These are phyloP conservation scores for Anguilla rostrata DNA, from an alignment of 2,113 vertebrate genomes.

Conservation along the genomic window DNA sequence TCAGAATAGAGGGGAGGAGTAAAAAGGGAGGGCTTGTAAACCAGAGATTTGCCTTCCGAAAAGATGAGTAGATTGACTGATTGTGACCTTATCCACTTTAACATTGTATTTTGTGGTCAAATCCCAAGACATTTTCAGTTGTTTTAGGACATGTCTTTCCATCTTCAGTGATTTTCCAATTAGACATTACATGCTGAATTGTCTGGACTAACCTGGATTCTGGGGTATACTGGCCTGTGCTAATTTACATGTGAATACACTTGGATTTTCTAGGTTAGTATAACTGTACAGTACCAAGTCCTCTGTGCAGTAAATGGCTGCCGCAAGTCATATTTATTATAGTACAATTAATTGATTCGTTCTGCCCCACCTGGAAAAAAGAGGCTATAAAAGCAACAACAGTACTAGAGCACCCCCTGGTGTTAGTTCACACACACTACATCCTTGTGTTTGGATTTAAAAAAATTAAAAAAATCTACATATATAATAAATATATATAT, in stretches of 20 bases:
- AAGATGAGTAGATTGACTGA: not conserved
- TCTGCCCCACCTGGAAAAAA: slow-evolving; percentile 35
- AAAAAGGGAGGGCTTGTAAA: slow-evolving; percentile 41
- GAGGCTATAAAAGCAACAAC: slow-evolving; percentile 52
- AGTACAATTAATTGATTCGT: slow-evolving; percentile 15
- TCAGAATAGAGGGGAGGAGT: slow-evolving; percentile 60
- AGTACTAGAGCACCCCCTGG: slow-evolving; percentile 65
- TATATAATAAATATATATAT: no score
- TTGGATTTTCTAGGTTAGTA: not conserved
- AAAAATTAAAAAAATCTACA: not conserved
- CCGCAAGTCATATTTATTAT: not conserved
- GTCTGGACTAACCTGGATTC: no score
- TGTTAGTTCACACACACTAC: slow-evolving; percentile 45
- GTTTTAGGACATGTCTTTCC: not conserved
- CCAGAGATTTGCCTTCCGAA: slow-evolving; percentile 3
- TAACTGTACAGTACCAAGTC: not conserved
- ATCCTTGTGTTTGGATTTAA: slow-evolving; percentile 1
- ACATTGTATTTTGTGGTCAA: not conserved
- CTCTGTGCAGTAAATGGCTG: not conserved
- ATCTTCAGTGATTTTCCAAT: not conserved
- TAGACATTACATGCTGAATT: not conserved
- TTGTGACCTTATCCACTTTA: not conserved
- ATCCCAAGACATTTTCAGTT: not conserved
- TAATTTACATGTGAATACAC: not conserved
- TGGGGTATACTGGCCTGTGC: not conserved